Evolutionary conservation across 2,797 vertebrate genomes (phyloP).

Genomic region (Ceyx erithaca): DNA sequence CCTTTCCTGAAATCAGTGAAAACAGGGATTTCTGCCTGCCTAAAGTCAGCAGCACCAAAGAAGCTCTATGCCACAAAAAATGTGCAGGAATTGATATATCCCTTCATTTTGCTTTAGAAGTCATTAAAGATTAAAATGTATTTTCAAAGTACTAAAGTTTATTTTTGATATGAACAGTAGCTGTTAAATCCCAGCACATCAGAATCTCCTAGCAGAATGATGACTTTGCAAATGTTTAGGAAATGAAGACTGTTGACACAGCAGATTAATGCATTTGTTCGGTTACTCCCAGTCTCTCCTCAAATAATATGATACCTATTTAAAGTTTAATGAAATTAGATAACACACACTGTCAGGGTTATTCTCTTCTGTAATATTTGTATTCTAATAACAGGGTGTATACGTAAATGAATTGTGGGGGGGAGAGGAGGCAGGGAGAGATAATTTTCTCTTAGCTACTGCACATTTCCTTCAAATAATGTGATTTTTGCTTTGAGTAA

Average conservation of each 20-base stretch:
- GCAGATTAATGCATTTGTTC: constrained; percentile 30
- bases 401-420: not conserved
- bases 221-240: constrained; percentile 5
- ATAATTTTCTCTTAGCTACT: not conserved
- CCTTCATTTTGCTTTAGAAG: not conserved
- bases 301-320: not conserved
- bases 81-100: not conserved
- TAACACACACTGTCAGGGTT: not conserved
- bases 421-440: not conserved
- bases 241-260: constrained; percentile 18
- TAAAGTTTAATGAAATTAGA: constrained; percentile 7
- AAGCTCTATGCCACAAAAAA: not conserved
- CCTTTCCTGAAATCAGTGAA: not conserved
- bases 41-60: not conserved
- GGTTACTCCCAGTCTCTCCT: not conserved
- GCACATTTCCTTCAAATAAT: not conserved
- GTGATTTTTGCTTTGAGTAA: not conserved
- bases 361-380: not conserved
- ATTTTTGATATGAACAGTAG: not conserved
- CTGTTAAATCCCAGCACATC: not conserved
- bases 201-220: not conserved
- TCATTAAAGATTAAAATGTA: constrained; percentile 19
- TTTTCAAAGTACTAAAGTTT: not conserved
- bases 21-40: not conserved
- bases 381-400: not conserved